These are phyloP conservation scores for Stomatorhinus ivindoensis DNA, from an alignment of 2,113 vertebrate genomes.

Conservation along the genomic window DNA sequence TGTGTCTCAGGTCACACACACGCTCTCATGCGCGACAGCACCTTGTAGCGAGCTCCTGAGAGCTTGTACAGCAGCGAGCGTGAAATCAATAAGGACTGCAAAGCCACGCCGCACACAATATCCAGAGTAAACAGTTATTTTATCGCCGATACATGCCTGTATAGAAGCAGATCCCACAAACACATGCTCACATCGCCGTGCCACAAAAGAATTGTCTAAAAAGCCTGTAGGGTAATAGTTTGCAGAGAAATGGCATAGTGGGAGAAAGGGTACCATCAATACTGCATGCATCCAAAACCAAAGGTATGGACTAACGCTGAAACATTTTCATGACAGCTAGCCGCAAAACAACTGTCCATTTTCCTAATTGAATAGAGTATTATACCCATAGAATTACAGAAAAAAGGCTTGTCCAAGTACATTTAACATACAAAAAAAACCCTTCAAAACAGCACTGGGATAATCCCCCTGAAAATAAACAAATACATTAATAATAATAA, in stretches of 20 bases:
- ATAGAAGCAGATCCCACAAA: not conserved
- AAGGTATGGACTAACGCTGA: not conserved
- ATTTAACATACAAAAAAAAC: not conserved
- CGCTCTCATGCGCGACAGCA: not conserved
- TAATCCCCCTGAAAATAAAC: not conserved
- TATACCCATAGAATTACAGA: not conserved
- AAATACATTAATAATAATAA: not conserved
- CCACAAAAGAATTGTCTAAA: not conserved
- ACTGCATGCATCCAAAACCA: not conserved
- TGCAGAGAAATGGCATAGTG: not conserved
- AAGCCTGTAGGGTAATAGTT: not conserved
- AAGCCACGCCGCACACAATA: not conserved
- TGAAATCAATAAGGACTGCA: slow-evolving; percentile 1
- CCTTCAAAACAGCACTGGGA: not conserved
- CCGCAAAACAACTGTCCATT: not conserved
- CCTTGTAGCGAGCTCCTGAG: not conserved
- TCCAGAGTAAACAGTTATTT: slow-evolving; percentile 4
- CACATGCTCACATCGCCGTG: not conserved
- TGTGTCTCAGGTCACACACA: not conserved
- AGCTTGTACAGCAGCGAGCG: not conserved
- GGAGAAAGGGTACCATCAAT: not conserved
- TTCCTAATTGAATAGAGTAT: not conserved
- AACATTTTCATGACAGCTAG: not conserved
- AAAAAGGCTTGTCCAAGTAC: not conserved
- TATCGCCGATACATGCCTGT: not conserved